Evolutionary conservation across 2,797 vertebrate species (phyloP), one percentile per base, ranked within the genome.

Genomic region (Aphelocoma californica): DNA sequence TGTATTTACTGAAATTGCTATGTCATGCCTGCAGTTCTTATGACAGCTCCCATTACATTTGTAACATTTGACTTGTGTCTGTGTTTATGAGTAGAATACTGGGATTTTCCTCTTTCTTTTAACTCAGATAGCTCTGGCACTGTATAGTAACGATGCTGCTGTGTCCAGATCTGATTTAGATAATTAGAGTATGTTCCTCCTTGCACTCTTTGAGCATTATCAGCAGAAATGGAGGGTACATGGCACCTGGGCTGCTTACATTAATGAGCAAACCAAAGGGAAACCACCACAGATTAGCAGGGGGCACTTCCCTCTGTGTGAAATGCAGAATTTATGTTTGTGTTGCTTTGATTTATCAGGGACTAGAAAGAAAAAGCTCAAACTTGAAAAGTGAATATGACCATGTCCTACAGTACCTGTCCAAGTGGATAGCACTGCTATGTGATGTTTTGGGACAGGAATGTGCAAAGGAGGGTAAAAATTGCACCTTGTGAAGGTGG

Each of bases 1-100:
- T 87, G 62, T 81, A 42, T 89, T 93, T 92, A 93, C 90, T 70
- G 88, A 86, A 92, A 85, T 57, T 90, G 92, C 93, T 70, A 8
- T 95, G 84, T 93, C 93, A 82, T 34, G 70, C 91, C 89, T 90
- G 91, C 86, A 79, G 29, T 87, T 95, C 92, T 95, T 89, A 92
- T 73, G 86, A 91, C 34, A 17, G 65, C 86, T 94, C 81, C 84
- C 62, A 38, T 90, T 87, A 81, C 12, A 38, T 32, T 25, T 80
- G 48, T 92, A 91, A 81, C 54, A 51, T 90, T 90, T 93, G 92
- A 91, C 86, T 71, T 62, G 83, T 64, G 70, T 72, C 60, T 88
- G 77, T 12, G 14, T 71, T 83, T 91, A 31, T 13, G 31, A 64
- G 61, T 42, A 78, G 77, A 69, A 81, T 71, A 69, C 18, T 21